Evolutionary conservation across 2,888 invertebrate species (phyloP).

Genomic region (Drosophila lacicola): DNA sequence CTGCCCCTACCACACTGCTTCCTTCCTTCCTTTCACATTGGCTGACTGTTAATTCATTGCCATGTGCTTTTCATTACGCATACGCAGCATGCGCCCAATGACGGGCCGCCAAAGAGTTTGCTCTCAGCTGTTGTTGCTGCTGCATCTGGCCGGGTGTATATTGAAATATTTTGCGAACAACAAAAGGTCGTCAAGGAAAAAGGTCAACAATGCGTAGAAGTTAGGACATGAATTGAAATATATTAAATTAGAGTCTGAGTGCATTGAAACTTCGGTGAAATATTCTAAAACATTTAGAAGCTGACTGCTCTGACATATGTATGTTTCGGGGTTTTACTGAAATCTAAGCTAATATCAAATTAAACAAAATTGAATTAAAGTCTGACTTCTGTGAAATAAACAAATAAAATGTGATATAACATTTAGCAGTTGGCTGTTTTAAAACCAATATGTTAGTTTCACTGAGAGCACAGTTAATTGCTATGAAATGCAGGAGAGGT

Average conservation of each 20-base stretch:
- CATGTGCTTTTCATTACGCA: conserved; percentile 65
- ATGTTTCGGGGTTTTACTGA: too few species aligned
- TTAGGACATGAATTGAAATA: neutral
- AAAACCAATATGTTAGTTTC: neutral
- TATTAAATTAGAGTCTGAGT: neutral
- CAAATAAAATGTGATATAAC: neutral
- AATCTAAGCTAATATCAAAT: too few species aligned
- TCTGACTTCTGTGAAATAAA: neutral
- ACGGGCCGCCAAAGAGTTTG: neutral
- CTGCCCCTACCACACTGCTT: neutral
- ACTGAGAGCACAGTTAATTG: too few species aligned
- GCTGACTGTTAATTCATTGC: conserved; percentile 67
- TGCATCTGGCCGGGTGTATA: neutral
- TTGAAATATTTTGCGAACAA: conserved; percentile 25
- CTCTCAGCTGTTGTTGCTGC: neutral
- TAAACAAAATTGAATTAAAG: neutral
- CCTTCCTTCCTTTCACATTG: conserved; percentile 18
- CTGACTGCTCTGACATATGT: neutral
- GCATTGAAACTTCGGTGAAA: neutral
- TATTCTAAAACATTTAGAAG: neutral
- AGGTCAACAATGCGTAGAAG: neutral
- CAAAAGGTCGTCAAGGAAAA: conserved; percentile 11
- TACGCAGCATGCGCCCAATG: conserved; percentile 34
- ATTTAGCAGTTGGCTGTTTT: neutral
- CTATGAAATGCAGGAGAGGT: too few species aligned